Evolutionary conservation across 2,113 vertebrate genomes (phyloP), one percentile per base, ranked within the genome.

Genomic region (Erythrolamprus reginae): DNA sequence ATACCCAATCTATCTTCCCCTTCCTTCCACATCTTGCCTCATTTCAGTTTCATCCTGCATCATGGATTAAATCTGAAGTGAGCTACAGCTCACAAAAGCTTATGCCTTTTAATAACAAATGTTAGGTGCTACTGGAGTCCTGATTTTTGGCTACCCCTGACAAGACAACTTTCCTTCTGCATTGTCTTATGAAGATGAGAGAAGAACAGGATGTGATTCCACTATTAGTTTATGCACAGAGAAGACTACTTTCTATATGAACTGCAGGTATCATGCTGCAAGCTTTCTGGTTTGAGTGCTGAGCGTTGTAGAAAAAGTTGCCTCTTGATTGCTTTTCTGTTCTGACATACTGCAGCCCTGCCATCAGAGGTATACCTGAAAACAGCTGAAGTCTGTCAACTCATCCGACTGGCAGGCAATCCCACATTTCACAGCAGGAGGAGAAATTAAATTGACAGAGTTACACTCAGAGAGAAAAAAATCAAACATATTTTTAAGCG

Each of bases 141-240:
- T 15, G 61, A 15, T 65, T 65, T 65, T 65, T 65, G 28, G 28
- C 61, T n/a, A n/a, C 28, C 61, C 28, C 61, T n/a, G 61, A n/a
- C 61, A 65, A 65, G 28, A n/a, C 28, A 33, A 65, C 61, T n/a
- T n/a, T 65, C 28, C 61, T 15, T 28, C 28, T 65, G 33, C 28
- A n/a, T 65, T 65, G 28, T 65, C 4, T 65, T 65, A 4, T 65
- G 61, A n/a, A 33, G 28, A 65, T 65, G 61, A n/a, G 61, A 65
- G 28, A 21, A 1, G 26, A 88, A 15, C 42, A 24, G 82, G 10
- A 0, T 0, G 0, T 48, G 1, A 0, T 82, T 58, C 38, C 52
- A 28, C 86, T 85, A 13, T 58, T 82, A n/a, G 42, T 2, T 87
- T 58, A 13, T 5, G 53, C 82, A 38, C 88, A 91, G 21, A 15